Evolutionary conservation across 1,140 invertebrate genomes (phyloP).

Genomic region (Gryon sp.): DNA sequence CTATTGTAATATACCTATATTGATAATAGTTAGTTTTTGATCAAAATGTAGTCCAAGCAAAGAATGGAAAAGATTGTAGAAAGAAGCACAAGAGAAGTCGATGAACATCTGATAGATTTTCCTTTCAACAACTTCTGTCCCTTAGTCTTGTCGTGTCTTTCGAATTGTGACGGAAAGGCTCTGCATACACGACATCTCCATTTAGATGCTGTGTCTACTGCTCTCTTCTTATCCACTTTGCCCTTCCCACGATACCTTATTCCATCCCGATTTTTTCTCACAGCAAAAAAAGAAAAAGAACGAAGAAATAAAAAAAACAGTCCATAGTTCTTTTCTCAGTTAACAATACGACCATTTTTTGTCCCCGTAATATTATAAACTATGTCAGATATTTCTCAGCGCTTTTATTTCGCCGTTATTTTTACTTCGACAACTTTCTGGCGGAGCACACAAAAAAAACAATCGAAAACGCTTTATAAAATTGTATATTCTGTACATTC

Average conservation of each 20-base stretch:
- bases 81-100: slow-evolving; percentile 25
- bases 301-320: too few species aligned
- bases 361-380: too few species aligned
- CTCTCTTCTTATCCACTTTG: slow-evolving; percentile 58
- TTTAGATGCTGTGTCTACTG: slow-evolving; percentile 72
- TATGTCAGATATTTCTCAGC: too few species aligned
- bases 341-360: slow-evolving; percentile 5
- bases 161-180: slow-evolving; percentile 72
- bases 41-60: slow-evolving; percentile 30
- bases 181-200: slow-evolving; percentile 78
- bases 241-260: slow-evolving; percentile 33
- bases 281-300: too few species aligned
- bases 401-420: too few species aligned
- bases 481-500: too few species aligned
- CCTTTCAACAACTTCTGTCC: slow-evolving; percentile 75
- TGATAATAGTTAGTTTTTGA: too few species aligned
- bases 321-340: slow-evolving; percentile 13
- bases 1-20: too few species aligned
- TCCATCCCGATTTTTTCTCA: slow-evolving; percentile 44
- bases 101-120: slow-evolving; percentile 71
- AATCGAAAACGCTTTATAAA: too few species aligned
- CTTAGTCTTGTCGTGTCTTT: slow-evolving; percentile 70
- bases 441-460: too few species aligned
- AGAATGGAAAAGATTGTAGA: slow-evolving; percentile 52
- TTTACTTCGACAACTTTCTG: too few species aligned